Evolutionary conservation across 64 coral and sea anemone genomes (phyloP).

Genomic region (Platygyra sinensis): DNA sequence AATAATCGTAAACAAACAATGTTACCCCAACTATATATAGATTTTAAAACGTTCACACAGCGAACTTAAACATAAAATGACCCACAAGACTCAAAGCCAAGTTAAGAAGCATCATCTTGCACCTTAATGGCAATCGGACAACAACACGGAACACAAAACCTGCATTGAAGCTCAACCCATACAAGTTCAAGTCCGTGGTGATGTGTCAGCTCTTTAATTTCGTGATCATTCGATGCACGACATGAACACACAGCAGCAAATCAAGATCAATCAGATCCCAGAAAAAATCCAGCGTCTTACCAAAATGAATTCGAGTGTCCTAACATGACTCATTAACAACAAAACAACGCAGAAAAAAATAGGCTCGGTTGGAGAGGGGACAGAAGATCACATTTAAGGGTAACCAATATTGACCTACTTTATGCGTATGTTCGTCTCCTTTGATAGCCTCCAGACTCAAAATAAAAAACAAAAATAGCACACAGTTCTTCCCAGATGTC

Average conservation of each 20-base stretch:
- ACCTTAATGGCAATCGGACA: background rate
- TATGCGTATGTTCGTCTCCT: constrained; percentile 97
- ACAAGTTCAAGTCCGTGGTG: background rate
- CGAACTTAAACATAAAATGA: background rate
- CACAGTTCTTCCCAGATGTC: constrained; percentile 48
- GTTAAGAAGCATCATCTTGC: too few species aligned
- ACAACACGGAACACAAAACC: too few species aligned
- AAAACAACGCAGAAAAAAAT: background rate
- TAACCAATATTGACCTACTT: constrained; percentile 70
- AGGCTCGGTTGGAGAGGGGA: background rate
- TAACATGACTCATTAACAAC: background rate
- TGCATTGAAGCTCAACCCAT: background rate
- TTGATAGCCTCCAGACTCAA: constrained; percentile 48
- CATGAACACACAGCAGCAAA: background rate
- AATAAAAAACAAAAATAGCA: constrained; percentile 75
- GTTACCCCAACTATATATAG: background rate
- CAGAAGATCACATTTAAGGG: background rate
- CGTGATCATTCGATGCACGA: background rate
- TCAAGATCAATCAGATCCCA: background rate
- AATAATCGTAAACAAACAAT: background rate
- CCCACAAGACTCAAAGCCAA: background rate
- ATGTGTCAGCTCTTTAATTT: constrained; percentile 20
- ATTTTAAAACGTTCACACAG: background rate
- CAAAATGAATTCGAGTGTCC: background rate
- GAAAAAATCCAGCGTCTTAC: background rate